These are phyloP conservation scores for Bellardia bayeri DNA, from an alignment of 2,888 invertebrate species.

Conservation along the genomic window DNA sequence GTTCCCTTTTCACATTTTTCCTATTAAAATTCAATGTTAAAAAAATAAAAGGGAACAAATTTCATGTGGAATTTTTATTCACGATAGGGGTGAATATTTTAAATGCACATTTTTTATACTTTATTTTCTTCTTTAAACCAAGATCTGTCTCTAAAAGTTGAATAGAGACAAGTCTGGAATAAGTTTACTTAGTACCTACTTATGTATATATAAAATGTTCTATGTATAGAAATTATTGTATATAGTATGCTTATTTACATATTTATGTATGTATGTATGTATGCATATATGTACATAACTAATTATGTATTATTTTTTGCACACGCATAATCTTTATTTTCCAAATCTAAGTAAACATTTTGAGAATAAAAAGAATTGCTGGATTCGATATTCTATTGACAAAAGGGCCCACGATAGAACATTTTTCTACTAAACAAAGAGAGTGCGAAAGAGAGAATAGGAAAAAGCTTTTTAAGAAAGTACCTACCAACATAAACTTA, in stretches of 20 bases:
- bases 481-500: not conserved
- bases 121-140: too few relatives aligned
- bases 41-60: too few relatives aligned
- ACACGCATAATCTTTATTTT: constrained; percentile 16
- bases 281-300: not conserved
- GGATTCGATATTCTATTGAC: not conserved
- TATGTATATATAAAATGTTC: not conserved
- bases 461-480: constrained; percentile 43
- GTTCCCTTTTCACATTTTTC: too few relatives aligned
- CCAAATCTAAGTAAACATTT: constrained; percentile 1
- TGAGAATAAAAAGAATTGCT: not conserved
- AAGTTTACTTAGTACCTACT: not conserved
- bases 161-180: not conserved
- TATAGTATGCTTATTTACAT: not conserved
- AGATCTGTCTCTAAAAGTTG: too few relatives aligned
- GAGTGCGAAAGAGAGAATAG: not conserved
- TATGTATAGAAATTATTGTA: not conserved
- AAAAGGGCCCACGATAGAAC: constrained; percentile 1
- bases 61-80: too few relatives aligned
- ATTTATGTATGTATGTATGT: not conserved
- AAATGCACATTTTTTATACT: too few relatives aligned
- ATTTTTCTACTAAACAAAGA: not conserved
- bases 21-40: too few relatives aligned
- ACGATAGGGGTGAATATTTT: too few relatives aligned
- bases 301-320: not conserved